Conservation (phyloP, 1,140 invertebrate species). For the Galendromus occidentalis region DNA sequence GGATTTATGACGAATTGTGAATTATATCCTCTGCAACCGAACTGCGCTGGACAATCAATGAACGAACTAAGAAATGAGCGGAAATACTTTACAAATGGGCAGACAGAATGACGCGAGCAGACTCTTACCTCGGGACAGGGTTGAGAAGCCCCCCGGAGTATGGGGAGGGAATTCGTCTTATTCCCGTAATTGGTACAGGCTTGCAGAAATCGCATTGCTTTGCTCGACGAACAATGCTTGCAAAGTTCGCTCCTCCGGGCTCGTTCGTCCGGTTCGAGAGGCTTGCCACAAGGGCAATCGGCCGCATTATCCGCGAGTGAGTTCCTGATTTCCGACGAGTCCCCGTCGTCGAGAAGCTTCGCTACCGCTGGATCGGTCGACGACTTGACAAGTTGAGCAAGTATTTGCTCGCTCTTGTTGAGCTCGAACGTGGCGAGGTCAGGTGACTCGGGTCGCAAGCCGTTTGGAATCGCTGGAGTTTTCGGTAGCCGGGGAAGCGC, state of each 20-base stretch:
- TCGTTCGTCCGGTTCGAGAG: background rate
- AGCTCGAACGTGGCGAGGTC: background rate
- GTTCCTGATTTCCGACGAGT: background rate
- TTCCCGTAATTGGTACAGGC: background rate
- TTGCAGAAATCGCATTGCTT: constrained; percentile 3
- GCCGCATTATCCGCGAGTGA: no score
- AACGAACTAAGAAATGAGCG: no score
- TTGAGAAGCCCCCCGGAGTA: background rate
- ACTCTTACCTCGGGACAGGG: no score
- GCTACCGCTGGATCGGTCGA: constrained; percentile 4
- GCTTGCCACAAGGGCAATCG: background rate
- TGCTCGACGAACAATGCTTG: constrained; percentile 4
- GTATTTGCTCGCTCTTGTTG: background rate
- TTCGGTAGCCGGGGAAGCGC: no score
- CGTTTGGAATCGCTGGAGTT: no score
- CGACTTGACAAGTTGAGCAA: background rate
- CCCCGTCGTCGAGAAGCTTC: background rate
- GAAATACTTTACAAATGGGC: no score
- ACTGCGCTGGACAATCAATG: no score
- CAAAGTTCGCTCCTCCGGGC: background rate
- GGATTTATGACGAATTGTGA: no score
- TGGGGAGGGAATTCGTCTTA: background rate
- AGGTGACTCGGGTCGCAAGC: background rate
- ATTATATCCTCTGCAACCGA: no score
- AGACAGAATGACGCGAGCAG: no score